Conservation (phyloP, 2,113 vertebrate genomes). For the Oophaga pumilio region DNA sequence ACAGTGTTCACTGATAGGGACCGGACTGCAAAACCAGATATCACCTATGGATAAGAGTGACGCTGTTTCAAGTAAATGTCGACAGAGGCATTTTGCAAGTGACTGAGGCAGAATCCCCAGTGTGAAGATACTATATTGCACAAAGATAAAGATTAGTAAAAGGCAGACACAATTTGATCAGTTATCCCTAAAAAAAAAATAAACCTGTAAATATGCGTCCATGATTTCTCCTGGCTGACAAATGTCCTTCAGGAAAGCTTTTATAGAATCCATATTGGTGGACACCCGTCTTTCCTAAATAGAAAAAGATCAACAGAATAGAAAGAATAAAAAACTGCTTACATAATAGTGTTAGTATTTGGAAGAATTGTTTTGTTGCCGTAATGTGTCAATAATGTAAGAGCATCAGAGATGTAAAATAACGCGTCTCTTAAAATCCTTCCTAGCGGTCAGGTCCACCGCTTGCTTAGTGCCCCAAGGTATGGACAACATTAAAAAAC, state of each 20-base stretch:
- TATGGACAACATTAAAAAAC: background rate
- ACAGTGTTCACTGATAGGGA: background rate
- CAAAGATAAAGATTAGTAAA: no score
- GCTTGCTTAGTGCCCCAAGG: background rate
- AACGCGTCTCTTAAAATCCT: background rate
- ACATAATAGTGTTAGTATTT: background rate
- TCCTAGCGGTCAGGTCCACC: background rate
- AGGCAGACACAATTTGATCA: no score
- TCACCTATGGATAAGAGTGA: background rate
- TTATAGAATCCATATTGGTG: background rate
- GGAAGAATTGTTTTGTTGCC: background rate
- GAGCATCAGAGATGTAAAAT: background rate
- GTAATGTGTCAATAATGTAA: background rate
- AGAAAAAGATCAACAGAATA: no score
- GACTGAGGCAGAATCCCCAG: background rate
- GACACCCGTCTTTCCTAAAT: background rate
- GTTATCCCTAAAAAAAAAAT: no score
- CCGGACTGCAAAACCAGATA: background rate
- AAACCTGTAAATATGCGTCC: no score
- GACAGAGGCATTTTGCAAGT: background rate
- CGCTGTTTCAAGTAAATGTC: background rate
- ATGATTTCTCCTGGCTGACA: no score
- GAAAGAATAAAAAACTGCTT: no score
- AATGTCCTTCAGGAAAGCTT: background rate
- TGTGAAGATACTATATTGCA: background rate